Conservation (phyloP, 2,797 vertebrate genomes). For the Anas georgica region DNA sequence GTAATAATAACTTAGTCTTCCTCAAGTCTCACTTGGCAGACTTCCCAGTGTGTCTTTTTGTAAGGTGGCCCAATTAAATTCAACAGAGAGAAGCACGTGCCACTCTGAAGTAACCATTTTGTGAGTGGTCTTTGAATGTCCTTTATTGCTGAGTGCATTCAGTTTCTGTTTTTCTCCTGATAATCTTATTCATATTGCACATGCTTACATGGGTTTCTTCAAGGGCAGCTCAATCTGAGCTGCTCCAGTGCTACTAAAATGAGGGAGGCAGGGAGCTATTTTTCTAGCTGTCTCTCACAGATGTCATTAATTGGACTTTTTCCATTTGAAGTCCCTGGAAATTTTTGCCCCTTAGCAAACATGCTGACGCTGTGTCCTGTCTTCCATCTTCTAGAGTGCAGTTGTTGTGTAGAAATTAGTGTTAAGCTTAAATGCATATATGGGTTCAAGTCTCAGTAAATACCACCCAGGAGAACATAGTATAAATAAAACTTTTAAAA, state of each 20-base stretch:
- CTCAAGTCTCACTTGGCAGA: background rate
- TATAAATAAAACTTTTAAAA: slow-evolving; percentile 53
- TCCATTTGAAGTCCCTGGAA: background rate
- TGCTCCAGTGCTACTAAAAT: background rate
- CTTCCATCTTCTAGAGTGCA: background rate
- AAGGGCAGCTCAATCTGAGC: background rate
- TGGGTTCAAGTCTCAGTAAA: slow-evolving; percentile 57
- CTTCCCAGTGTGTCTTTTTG: slow-evolving; percentile 21
- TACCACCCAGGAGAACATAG: background rate
- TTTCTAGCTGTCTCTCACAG: background rate
- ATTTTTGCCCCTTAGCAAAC: background rate
- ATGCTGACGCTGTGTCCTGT: background rate
- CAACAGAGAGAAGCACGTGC: background rate
- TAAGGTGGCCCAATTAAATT: background rate
- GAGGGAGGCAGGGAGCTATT: background rate
- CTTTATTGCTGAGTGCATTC: background rate
- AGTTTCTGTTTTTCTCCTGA: background rate
- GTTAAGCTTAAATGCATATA: slow-evolving; percentile 8
- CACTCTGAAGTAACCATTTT: background rate
- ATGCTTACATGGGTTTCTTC: background rate
- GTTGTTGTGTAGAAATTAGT: slow-evolving; percentile 10
- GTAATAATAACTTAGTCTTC: background rate
- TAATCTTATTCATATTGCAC: background rate
- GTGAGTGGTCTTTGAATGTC: background rate
- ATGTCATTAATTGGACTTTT: background rate